phyloP scores from a whole-genome alignment of 2,888 invertebrate genomes.

The Cheilosia vernalis region DNA sequence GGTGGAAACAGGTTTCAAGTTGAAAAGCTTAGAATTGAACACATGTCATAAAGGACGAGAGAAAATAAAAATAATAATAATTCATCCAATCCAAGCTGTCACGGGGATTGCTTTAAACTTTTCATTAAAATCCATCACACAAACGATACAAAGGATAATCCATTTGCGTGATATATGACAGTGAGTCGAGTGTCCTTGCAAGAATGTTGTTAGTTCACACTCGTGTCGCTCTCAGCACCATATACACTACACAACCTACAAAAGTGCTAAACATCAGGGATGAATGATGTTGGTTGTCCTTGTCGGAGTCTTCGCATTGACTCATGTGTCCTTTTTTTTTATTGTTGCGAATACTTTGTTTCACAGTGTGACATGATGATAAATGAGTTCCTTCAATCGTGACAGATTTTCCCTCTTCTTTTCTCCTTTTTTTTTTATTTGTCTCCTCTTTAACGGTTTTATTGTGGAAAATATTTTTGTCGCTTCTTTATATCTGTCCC shows the following conservation, averaged over 20 bases:
- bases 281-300: conserved; percentile 52
- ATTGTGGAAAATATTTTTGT: conserved; percentile 30
- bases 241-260: conserved; percentile 23
- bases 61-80: not conserved
- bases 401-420: conserved; percentile 44
- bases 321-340: conserved; percentile 44
- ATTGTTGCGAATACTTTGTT: conserved; percentile 56
- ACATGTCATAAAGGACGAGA: conserved; percentile 37
- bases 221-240: conserved; percentile 46
- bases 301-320: conserved; percentile 35
- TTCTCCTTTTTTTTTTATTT: not conserved
- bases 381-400: conserved; percentile 74
- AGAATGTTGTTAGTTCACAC: conserved; percentile 58
- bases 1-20: not conserved
- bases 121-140: conserved; percentile 60
- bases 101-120: conserved; percentile 44
- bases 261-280: conserved; percentile 63
- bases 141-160: conserved; percentile 64
- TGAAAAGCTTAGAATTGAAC: conserved; percentile 30
- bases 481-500: conserved; percentile 20
- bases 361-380: conserved; percentile 68
- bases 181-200: conserved; percentile 58
- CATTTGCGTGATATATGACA: conserved; percentile 66
- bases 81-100: not conserved
- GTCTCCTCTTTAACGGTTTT: conserved; percentile 1